Percentiles rank a stretch among this genome's conserved stretches.
These are phyloP conservation scores for Cataglyphis albicans DNA, from an alignment of 2,888 invertebrate genomes.

Conservation along the genomic window DNA sequence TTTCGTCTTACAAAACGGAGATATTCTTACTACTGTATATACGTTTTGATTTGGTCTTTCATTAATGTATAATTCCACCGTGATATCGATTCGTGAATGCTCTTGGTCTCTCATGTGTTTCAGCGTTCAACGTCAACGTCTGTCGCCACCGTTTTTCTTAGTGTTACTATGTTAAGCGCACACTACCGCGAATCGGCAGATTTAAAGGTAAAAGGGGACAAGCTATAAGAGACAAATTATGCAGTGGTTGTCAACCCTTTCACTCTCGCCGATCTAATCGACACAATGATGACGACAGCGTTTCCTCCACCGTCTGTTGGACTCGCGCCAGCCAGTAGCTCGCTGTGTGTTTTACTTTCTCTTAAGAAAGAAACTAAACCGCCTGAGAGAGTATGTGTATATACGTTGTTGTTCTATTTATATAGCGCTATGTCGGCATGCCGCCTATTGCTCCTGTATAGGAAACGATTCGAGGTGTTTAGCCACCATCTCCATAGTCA, in stretches of 20 bases:
- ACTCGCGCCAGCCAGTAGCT: slow-evolving; percentile 40
- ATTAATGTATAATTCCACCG: slow-evolving; percentile 54
- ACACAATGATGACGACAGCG: not conserved
- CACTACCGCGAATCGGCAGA: slow-evolving; percentile 12
- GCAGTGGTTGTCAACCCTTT: slow-evolving; percentile 11
- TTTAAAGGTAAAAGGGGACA: not conserved
- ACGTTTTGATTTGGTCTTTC: slow-evolving; percentile 68
- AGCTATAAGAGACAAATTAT: not conserved
- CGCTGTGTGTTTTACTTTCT: not conserved
- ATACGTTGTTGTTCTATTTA: slow-evolving; percentile 72
- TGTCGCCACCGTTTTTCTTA: slow-evolving; percentile 57
- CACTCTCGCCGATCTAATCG: not conserved
- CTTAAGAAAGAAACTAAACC: slow-evolving; percentile 34
- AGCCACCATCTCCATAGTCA: slow-evolving; percentile 85
- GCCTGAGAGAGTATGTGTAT: not conserved
- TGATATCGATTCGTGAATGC: slow-evolving; percentile 51
- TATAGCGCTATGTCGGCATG: slow-evolving; percentile 80
- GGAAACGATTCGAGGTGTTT: slow-evolving; percentile 82
- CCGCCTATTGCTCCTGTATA: slow-evolving; percentile 82
- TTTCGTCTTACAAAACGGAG: slow-evolving; percentile 61
- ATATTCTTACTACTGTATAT: slow-evolving; percentile 61
- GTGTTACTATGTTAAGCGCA: slow-evolving; percentile 6
- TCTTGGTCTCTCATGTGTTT: slow-evolving; percentile 60
- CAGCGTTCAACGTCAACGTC: slow-evolving; percentile 35
- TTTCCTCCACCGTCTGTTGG: slow-evolving; percentile 8